Evolutionary conservation across 2,797 vertebrate species (phyloP).

Genomic region (Glyptemys insculpta): DNA sequence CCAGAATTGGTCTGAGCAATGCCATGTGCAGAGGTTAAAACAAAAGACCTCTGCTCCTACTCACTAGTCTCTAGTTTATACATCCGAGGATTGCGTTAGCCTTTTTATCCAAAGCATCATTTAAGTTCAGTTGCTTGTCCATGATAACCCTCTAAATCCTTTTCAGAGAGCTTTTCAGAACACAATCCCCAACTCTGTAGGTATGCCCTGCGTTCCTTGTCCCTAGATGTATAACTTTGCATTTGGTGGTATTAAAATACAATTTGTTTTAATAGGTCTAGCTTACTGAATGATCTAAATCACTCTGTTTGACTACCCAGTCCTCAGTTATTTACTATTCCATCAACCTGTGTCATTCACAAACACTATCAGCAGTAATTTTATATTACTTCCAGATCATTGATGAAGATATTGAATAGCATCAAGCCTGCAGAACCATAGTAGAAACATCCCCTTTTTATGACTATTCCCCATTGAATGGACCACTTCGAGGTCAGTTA

Average conservation of each 20-base stretch:
- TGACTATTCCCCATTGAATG: constrained; percentile 6
- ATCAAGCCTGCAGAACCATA: constrained; percentile 20
- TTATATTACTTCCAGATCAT: constrained; percentile 65
- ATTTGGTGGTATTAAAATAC: no score
- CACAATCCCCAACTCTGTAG: neutral
- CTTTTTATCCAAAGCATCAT: no score
- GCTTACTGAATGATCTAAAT: no score
- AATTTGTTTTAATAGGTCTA: no score
- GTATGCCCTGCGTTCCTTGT: neutral
- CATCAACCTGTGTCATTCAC: constrained; percentile 46
- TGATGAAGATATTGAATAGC: constrained; percentile 65
- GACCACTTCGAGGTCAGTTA: neutral
- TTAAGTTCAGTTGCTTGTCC: neutral
- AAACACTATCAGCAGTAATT: constrained; percentile 42
- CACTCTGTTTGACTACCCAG: no score
- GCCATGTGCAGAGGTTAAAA: no score
- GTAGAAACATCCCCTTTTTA: constrained; percentile 4
- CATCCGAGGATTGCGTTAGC: no score
- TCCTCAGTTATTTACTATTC: constrained; percentile 27
- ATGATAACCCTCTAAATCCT: neutral
- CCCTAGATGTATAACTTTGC: no score
- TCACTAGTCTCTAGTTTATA: no score
- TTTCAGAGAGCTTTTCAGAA: neutral
- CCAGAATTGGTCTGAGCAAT: neutral
- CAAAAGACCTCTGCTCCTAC: no score